Conservation (phyloP, 1,140 invertebrate species). For the Drosophila ercepeae region DNA sequence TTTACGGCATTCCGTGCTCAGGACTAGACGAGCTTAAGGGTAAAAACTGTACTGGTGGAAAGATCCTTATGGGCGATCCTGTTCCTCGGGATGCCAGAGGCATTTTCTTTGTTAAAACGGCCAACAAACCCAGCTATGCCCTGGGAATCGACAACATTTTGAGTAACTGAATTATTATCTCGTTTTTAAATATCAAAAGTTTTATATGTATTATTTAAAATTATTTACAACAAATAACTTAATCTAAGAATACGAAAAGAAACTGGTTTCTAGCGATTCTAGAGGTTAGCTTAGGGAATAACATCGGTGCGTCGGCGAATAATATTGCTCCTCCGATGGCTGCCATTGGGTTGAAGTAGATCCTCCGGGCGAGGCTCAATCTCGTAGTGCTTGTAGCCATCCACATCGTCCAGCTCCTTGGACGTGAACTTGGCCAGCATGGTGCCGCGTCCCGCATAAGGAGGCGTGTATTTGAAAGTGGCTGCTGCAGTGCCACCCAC, state of each 20-base stretch:
- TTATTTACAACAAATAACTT: constrained; percentile 47
- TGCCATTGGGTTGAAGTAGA: constrained; percentile 64
- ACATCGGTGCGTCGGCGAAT: constrained; percentile 76
- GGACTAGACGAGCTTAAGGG: constrained; percentile 86
- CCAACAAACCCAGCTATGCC: constrained; percentile 85
- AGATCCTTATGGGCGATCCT: constrained; percentile 86
- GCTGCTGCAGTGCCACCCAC: constrained; percentile 87
- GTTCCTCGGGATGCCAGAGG: constrained; percentile 84
- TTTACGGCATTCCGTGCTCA: constrained; percentile 86
- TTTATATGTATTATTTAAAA: constrained; percentile 20
- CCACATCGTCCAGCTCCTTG: constrained; percentile 92
- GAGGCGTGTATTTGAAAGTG: constrained; percentile 89
- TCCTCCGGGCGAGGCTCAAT: constrained; percentile 83
- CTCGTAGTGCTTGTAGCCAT: constrained; percentile 89
- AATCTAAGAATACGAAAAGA: constrained; percentile 53
- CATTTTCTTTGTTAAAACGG: constrained; percentile 87
- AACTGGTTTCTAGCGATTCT: constrained; percentile 22
- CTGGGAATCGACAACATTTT: constrained; percentile 63
- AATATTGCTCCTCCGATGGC: constrained; percentile 59
- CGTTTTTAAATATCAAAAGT: constrained; percentile 18
- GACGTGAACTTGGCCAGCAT: constrained; percentile 92
- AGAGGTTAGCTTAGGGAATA: constrained; percentile 52
- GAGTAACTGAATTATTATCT: constrained; percentile 10
- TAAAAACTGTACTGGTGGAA: constrained; percentile 85
- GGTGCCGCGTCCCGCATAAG: constrained; percentile 89